Evolutionary conservation across 37 sponge, comb jelly and placozoan species (phyloP).

Genomic region (Halichondria panicea): DNA sequence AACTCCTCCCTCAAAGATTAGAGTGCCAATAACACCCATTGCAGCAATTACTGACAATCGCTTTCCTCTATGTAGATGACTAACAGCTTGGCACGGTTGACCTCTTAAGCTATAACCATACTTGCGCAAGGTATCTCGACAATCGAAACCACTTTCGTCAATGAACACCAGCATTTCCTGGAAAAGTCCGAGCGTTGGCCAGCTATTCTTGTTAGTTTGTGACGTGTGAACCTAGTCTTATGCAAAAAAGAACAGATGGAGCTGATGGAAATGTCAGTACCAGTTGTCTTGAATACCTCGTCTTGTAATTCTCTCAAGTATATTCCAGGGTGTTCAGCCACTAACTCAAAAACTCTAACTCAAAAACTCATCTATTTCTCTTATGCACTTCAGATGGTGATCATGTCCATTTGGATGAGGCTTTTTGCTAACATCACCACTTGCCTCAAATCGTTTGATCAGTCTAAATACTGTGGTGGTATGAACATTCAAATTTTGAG

Average conservation of each 20-base stretch:
- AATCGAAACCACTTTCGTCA: conserved; percentile 14
- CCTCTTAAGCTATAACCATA: conserved; percentile 11
- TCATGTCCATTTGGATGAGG: conserved; percentile 9
- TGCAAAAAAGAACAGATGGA: not conserved
- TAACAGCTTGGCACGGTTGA: not conserved
- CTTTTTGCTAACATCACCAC: conserved; percentile 1
- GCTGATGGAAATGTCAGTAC: not conserved
- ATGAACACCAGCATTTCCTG: conserved; percentile 5
- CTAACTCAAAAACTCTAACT: conserved; percentile 13
- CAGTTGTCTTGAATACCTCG: not conserved
- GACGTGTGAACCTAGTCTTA: not conserved
- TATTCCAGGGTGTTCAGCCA: not conserved
- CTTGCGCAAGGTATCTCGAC: conserved; percentile 4
- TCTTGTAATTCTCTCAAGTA: conserved; percentile 13
- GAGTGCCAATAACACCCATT: not conserved
- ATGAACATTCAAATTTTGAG: conserved; percentile 17
- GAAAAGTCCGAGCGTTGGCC: not conserved
- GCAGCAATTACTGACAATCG: not conserved
- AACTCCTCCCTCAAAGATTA: not conserved
- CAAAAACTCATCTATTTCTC: not conserved
- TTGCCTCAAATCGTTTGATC: not conserved
- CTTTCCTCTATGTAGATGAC: not conserved
- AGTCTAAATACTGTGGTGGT: conserved; percentile 3
- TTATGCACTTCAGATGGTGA: not conserved
- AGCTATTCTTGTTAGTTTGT: not conserved